Evolutionary conservation across 2,113 vertebrate species (phyloP).

Genomic region (Charadrius vociferus): DNA sequence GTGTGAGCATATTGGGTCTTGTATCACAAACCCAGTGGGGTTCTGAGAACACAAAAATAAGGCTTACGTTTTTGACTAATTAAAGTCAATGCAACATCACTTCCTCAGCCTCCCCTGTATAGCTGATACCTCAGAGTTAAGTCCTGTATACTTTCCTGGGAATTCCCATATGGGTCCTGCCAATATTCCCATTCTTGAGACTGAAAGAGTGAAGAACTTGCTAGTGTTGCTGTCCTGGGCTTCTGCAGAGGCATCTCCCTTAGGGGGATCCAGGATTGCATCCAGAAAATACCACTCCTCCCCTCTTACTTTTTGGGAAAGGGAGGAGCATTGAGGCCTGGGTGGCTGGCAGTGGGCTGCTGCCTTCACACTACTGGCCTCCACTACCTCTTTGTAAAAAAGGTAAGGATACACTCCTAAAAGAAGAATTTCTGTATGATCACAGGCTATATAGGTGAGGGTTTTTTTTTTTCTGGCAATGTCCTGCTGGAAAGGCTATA

Average conservation of each 20-base stretch:
- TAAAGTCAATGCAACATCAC: neutral
- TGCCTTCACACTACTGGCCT: neutral
- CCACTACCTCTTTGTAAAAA: neutral
- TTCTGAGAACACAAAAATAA: neutral
- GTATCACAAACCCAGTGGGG: neutral
- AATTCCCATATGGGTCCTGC: neutral
- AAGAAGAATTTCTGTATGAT: neutral
- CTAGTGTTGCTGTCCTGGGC: neutral
- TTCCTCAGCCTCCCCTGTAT: neutral
- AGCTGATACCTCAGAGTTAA: neutral
- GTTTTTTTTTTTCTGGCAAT: neutral
- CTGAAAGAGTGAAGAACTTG: neutral
- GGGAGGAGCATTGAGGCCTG: neutral
- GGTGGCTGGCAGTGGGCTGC: neutral
- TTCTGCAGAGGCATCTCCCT: neutral
- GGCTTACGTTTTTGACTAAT: neutral
- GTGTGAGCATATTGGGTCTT: neutral
- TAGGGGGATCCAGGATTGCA: neutral
- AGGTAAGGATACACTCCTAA: neutral
- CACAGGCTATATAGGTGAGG: neutral
- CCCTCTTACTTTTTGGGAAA: neutral
- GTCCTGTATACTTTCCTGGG: neutral
- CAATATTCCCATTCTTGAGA: accelerated
- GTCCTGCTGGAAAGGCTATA: neutral
- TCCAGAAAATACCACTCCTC: neutral